Percentiles rank a stretch among this genome's conserved stretches.
Conservation (phyloP, 2,113 vertebrate species). For the Equus przewalskii region DNA sequence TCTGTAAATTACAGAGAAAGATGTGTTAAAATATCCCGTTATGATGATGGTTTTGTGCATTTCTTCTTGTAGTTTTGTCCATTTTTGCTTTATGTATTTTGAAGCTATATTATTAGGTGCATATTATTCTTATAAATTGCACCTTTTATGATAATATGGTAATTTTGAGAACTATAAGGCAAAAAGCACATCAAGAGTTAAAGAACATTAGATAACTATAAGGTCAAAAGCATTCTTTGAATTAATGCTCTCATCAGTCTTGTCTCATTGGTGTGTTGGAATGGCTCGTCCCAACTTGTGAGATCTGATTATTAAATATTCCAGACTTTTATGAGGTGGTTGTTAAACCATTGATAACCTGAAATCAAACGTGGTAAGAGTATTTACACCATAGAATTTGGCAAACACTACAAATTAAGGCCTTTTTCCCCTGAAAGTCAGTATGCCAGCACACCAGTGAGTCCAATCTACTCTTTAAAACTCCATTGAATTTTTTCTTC, state of each 20-base stretch:
- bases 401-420: not conserved
- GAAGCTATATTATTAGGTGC: not conserved
- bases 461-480: not conserved
- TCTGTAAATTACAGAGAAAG: conserved; percentile 25
- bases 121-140: not conserved
- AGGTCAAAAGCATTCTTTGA: not conserved
- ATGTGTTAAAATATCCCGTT: not conserved
- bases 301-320: not conserved
- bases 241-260: not conserved
- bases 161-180: not conserved
- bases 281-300: not conserved
- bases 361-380: not conserved
- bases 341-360: not conserved
- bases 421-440: not conserved
- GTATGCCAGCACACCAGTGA: not conserved
- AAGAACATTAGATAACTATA: not conserved
- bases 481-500: not conserved
- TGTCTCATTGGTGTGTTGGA: not conserved
- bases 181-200: not conserved
- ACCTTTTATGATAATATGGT: not conserved
- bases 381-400: not conserved
- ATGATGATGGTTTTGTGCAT: not conserved
- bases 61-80: not conserved
- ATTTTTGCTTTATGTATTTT: conserved; percentile 29
- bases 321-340: not conserved